Base-by-base conservation (phyloP, 2,113 vertebrate species). In the Ranitomeya imitator region DNA sequence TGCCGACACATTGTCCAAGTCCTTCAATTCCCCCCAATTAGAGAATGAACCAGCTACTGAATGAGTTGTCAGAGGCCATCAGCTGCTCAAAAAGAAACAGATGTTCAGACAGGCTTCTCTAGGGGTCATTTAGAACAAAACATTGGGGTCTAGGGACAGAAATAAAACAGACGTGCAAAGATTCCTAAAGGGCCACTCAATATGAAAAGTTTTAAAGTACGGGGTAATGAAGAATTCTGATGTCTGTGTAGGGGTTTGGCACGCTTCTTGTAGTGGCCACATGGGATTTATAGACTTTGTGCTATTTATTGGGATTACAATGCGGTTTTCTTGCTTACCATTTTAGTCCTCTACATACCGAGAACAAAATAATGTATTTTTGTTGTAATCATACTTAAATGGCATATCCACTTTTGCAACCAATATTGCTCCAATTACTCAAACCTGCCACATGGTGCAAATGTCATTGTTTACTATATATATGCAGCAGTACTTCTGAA, bases 21-120 rank as follows among this genome's bases (percentile, higher is more conserved):
- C 86, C 78, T 87, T 87, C 63, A 87, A 82, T 16, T 74, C 67
- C 61, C 78, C 77, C 59, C 26, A 63, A 26, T 16, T 57, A 63
- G 67, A 83, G 4, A 21, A 15, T 16, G 45, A 67, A 26, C 12
- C 13, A 65, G 45, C n/a, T 26, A n/a, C 7, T 19, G 51, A 87
- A 87, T 69, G n/a, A 31, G 15, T 37, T n/a, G 65, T 54, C 52
- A 23, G 26, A 45, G 54, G 23, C 78, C 26, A 69, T 80, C 86
- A 82, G 67, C 61, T 87, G 86, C 79, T 87, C 61, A 19, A 60
- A n/a, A 54, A 55, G 86, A 71, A 81, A 52, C 86, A 87, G 86
- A 87, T 87, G 86, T 16, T 79, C 2, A 26, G 63, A 23, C 52
- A 21, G 8, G 18, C 13, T 67, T 55, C 77, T 81, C 59, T 45